These are phyloP conservation scores for Platysteira castanea DNA, from an alignment of 2,113 vertebrate species.

Conservation along the genomic window DNA sequence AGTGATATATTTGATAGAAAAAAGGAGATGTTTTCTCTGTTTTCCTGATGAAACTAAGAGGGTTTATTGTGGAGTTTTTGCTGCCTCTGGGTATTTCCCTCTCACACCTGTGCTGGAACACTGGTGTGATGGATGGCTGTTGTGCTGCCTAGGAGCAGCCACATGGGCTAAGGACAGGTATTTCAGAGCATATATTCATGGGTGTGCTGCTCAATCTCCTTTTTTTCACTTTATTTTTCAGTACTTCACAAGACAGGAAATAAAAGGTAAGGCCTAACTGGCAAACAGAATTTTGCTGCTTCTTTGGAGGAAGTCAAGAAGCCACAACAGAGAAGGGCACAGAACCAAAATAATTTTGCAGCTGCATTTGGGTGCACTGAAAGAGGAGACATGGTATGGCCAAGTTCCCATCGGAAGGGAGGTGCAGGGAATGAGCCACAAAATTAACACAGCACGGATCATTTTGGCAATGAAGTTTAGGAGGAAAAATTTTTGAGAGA, in stretches of 20 bases:
- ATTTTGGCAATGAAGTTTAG: background rate
- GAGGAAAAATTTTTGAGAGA: conserved; percentile 1
- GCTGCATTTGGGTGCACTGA: background rate
- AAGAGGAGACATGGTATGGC: background rate
- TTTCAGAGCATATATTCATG: too few relatives aligned
- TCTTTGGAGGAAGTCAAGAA: background rate
- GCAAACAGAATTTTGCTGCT: background rate
- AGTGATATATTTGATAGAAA: background rate
- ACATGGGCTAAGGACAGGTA: rapidly evolving
- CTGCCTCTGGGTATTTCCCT: background rate
- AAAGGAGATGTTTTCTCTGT: rapidly evolving
- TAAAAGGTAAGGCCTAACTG: background rate
- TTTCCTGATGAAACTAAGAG: background rate
- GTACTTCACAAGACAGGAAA: background rate
- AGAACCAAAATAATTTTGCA: background rate
- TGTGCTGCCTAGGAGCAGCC: background rate
- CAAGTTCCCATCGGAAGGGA: background rate
- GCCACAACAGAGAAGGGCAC: background rate
- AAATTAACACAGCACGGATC: rapidly evolving
- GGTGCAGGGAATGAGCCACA: background rate
- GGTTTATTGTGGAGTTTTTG: background rate
- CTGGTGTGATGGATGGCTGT: background rate
- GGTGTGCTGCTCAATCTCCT: background rate
- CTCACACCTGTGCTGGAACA: background rate
- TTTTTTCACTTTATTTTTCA: background rate